phyloP scores from a whole-genome alignment of 2,888 invertebrate genomes.

The Escarpia spicata region DNA sequence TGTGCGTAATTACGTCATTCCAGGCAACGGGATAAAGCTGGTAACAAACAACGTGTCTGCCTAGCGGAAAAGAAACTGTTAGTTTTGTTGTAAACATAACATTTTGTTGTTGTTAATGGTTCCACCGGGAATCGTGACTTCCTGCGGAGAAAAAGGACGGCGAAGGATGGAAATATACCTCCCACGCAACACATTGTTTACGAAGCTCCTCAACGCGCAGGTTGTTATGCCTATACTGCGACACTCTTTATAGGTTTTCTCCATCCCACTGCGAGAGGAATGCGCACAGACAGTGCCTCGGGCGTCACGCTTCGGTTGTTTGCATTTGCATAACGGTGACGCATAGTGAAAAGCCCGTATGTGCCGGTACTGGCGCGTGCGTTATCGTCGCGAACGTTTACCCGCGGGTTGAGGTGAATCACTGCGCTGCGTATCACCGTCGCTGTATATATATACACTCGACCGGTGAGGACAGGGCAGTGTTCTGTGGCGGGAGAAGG shows the following conservation, averaged over 20 bases:
- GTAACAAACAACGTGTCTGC: background rate
- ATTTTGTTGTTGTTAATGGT: background rate
- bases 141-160: background rate
- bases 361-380: background rate
- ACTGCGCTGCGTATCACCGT: background rate
- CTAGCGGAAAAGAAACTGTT: background rate
- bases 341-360: background rate
- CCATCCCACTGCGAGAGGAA: background rate
- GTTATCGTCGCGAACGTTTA: background rate
- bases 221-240: background rate
- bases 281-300: background rate
- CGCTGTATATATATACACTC: background rate
- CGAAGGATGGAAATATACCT: background rate
- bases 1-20: background rate
- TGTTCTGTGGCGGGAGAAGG: background rate
- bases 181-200: slow-evolving; percentile 3
- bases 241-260: slow-evolving; percentile 16
- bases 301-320: slow-evolving; percentile 9
- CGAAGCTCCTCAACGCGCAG: background rate
- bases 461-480: background rate
- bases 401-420: background rate
- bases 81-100: background rate
- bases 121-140: background rate
- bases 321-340: slow-evolving; percentile 4
- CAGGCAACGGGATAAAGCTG: background rate